phyloP scores from a whole-genome alignment of 2,797 vertebrate genomes.

The Anas capensis region DNA sequence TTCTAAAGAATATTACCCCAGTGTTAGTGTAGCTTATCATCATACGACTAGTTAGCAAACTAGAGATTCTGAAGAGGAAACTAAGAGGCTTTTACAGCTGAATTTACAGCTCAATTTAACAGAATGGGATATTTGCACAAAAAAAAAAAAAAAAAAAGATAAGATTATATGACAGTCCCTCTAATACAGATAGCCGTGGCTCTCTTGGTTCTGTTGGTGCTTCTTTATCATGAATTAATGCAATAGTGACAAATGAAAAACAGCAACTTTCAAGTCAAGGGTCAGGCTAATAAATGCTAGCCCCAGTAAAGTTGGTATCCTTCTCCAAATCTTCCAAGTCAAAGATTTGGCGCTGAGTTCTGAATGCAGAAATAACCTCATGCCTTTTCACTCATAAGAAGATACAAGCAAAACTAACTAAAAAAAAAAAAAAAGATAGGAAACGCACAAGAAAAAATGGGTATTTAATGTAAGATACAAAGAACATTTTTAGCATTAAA shows the following conservation, averaged over 20 bases:
- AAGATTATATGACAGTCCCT: background rate
- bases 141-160: background rate
- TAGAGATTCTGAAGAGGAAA: background rate
- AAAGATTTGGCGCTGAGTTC: background rate
- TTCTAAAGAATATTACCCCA: background rate
- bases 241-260: background rate
- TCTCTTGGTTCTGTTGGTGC: background rate
- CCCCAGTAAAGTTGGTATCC: background rate
- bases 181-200: background rate
- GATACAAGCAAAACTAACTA: background rate
- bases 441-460: background rate
- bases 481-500: slow-evolving; percentile 58
- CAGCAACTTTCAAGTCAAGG: background rate
- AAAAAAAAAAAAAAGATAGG: background rate
- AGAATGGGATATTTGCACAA: background rate
- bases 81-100: background rate
- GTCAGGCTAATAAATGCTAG: background rate
- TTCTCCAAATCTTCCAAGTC: background rate
- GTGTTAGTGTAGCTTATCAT: background rate
- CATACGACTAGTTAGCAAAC: background rate
- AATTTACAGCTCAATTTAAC: background rate
- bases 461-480: slow-evolving; percentile 43
- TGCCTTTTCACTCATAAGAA: background rate
- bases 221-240: background rate
- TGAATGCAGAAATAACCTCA: background rate